Evolutionary conservation across 2,797 vertebrate genomes (phyloP).

Genomic region (Pipistrellus pipistrellus): DNA sequence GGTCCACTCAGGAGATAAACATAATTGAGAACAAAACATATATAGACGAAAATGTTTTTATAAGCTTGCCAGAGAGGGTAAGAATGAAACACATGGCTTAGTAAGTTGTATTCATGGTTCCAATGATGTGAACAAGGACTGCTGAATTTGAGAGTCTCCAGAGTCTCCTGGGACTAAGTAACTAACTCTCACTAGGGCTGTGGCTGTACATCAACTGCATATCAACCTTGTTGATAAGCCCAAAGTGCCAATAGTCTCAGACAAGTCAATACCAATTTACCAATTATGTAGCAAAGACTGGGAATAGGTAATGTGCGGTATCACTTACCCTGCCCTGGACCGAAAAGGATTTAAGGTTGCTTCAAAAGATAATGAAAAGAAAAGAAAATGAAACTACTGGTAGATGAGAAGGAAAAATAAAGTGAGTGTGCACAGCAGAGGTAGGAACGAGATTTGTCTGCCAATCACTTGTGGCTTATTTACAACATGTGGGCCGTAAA

Average conservation of each 20-base stretch:
- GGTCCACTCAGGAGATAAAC: neutral
- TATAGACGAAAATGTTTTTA: neutral
- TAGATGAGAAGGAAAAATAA: conserved; percentile 2
- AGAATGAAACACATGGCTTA: neutral
- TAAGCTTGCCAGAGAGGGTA: neutral
- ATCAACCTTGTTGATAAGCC: neutral
- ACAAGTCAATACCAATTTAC: neutral
- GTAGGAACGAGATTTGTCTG: neutral
- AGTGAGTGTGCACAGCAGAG: neutral
- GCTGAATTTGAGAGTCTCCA: neutral
- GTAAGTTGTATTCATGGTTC: neutral
- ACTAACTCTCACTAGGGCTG: neutral
- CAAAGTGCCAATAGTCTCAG: neutral
- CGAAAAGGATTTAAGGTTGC: neutral
- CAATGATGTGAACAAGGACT: neutral
- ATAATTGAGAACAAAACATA: too few species aligned
- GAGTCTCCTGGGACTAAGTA: neutral
- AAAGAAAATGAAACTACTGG: neutral
- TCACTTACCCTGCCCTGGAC: neutral
- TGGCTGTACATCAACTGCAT: neutral
- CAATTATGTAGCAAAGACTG: neutral
- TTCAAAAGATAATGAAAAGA: conserved; percentile 7
- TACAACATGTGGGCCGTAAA: neutral
- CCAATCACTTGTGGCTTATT: neutral
- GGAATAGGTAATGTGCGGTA: neutral